A percentile compares a stretch with the other conserved stretches of the same genome.
Evolutionary conservation across 2,888 invertebrate genomes (phyloP).

Genomic region (Macaria liturata): DNA sequence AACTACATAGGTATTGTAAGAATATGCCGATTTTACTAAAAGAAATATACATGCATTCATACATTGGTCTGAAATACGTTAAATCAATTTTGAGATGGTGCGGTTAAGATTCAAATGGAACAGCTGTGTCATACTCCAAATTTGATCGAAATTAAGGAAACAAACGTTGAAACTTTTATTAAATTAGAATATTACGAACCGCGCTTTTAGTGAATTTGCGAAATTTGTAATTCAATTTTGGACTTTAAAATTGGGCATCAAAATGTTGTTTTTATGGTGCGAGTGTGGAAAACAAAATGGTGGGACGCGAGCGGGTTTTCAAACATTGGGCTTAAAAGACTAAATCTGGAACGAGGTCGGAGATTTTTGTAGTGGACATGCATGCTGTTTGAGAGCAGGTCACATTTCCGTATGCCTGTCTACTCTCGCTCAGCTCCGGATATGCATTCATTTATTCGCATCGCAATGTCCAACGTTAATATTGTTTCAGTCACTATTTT

Average conservation of each 20-base stretch:
- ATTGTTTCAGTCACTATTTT: too few relatives aligned
- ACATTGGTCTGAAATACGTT: constrained; percentile 4
- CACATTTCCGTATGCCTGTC: constrained; percentile 2
- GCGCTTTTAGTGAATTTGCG: constrained; percentile 43
- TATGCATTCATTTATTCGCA: too few relatives aligned
- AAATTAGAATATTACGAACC: constrained; percentile 63
- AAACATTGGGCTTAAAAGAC: neutral
- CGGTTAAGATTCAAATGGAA: constrained; percentile 52
- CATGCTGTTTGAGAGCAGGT: neutral
- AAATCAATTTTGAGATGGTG: constrained; percentile 55
- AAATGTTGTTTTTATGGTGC: too few relatives aligned
- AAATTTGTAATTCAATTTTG: constrained; percentile 37
- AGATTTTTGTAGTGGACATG: constrained; percentile 1
- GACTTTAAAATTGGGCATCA: neutral
- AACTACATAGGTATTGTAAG: too few relatives aligned
- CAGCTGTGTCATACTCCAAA: constrained; percentile 75
- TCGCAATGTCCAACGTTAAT: too few relatives aligned
- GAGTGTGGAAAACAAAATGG: too few relatives aligned
- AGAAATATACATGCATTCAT: too few relatives aligned
- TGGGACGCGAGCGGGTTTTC: neutral
- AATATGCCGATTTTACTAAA: too few relatives aligned
- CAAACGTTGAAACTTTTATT: constrained; percentile 75
- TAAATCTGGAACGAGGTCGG: neutral
- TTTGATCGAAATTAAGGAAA: constrained; percentile 77
- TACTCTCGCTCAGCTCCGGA: too few relatives aligned